Conservation (phyloP, 2,888 invertebrate species). For the Trachelus tabidus region DNA sequence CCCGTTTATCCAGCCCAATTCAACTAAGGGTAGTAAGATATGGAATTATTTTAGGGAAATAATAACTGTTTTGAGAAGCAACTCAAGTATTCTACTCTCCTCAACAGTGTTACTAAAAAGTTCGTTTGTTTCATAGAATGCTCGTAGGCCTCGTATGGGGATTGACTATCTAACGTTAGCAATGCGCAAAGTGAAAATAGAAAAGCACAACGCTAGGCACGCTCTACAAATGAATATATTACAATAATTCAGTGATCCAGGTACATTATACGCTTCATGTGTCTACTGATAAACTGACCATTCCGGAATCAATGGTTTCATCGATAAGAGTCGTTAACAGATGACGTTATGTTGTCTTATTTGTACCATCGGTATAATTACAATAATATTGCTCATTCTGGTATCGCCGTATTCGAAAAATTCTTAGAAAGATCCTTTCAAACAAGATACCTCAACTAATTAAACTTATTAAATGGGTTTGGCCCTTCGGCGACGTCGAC, state of each 20-base stretch:
- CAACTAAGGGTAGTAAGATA: background rate
- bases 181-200: background rate
- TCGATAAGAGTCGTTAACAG: background rate
- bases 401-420: background rate
- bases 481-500: background rate
- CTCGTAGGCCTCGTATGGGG: background rate
- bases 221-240: background rate
- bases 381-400: background rate
- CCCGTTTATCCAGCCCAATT: background rate
- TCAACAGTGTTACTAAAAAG: background rate
- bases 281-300: background rate
- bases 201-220: background rate
- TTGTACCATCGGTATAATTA: background rate
- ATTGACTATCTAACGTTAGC: background rate
- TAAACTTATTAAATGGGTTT: background rate
- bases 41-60: background rate
- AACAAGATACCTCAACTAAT: background rate
- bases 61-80: no score
- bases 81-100: no score
- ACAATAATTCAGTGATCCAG: background rate
- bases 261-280: background rate
- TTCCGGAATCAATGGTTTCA: background rate
- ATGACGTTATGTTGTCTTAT: background rate
- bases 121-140: background rate
- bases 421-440: background rate